phyloP scores from a whole-genome alignment of 2,113 vertebrate species.

The Hippopotamus amphibius region DNA sequence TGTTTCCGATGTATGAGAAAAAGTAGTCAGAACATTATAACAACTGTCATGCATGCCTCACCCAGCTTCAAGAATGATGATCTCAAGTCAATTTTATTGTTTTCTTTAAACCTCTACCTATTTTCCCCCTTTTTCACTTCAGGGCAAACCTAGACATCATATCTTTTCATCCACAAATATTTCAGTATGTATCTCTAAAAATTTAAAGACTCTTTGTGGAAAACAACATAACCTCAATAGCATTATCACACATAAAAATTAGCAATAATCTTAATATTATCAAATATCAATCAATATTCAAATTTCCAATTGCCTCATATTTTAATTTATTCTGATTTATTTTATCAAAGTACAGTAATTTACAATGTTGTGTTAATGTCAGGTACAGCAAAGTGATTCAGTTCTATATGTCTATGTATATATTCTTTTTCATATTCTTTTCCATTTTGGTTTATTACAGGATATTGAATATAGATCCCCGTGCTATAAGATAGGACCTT shows the following conservation, averaged over 20 bases:
- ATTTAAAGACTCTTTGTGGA: background rate
- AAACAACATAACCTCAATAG: background rate
- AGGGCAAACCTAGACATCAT: background rate
- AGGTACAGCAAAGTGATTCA: background rate
- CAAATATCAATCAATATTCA: background rate
- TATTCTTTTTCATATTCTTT: background rate
- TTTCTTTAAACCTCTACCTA: background rate
- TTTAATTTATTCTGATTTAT: background rate
- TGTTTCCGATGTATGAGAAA: background rate
- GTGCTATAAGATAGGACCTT: no score
- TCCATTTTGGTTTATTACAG: background rate
- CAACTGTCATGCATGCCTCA: background rate
- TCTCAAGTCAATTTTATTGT: background rate
- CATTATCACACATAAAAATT: background rate
- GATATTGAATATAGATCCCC: background rate
- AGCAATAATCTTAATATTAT: background rate
- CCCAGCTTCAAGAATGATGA: background rate
- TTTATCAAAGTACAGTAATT: background rate
- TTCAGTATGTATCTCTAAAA: background rate
- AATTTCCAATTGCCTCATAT: background rate
- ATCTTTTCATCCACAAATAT: background rate
- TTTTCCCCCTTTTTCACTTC: background rate
- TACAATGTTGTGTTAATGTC: background rate
- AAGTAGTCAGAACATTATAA: background rate
- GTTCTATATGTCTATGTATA: background rate